Base-by-base conservation (phyloP, 2,797 vertebrate species). In the Pygocentrus nattereri region DNA sequence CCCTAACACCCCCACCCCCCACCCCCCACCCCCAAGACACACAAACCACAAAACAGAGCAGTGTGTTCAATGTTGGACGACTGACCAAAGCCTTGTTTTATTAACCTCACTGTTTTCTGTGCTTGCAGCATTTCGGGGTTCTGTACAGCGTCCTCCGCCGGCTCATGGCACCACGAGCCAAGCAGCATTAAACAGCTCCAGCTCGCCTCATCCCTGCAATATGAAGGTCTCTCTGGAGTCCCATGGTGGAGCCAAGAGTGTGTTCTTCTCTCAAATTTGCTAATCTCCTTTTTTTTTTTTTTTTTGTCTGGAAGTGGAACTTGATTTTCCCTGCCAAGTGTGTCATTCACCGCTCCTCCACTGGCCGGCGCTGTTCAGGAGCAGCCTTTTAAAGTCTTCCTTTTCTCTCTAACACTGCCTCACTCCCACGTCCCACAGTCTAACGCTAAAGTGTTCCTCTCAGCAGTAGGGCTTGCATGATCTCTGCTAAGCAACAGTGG, bases 81-180 rank as follows among this genome's bases (percentile, higher is more conserved):
- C 6, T 12, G 50, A 10, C 21, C 18, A 8, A 54, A 54, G 21
- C 2, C 12, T 52, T 34, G 38, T 31, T 41, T 21, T 52, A 7
- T 64, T 41, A 65, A 80, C 4, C n/a, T 49, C 15, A 19, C 0
- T 27, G 58, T 21, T 13, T 19, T 79, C 21, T 59, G 18, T 52
- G 61, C 82, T 87, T 76, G 19, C 92, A 99, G 98, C 96, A 99
- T 91, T 99, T 99, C 54, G 94, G 96, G 4, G 54, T 98, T 74
- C 94, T 99, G 65, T 99, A 98, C 91, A 94, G 92, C 78, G 86
- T 95, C 2, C 95, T 98, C 21, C 97, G 97, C 86, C 94, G 95
- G 83, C 90, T 98, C 79, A 96, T 95, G 19, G 93, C 96, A 83
- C 92, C 94, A 86, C 98, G 98, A 90, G 90, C 92, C 56, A 99